Conservation (phyloP, 2,888 invertebrate species). For the Tholera decimalis region DNA sequence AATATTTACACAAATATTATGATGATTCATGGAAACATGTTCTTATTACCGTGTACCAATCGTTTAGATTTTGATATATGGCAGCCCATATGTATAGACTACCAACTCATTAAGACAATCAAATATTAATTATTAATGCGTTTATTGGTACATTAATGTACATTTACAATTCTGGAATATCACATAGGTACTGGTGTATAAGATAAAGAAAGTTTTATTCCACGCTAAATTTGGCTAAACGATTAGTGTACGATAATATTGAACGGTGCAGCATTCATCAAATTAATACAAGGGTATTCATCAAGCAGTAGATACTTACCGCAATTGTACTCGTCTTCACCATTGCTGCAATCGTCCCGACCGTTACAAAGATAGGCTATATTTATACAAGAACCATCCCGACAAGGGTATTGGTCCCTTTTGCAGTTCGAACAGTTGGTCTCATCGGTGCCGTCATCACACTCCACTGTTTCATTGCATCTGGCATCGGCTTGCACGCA, state of each 20-base stretch:
- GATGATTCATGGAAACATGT: conserved; percentile 21
- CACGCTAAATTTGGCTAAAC: not conserved
- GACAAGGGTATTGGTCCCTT: conserved; percentile 90
- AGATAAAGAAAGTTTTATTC: not conserved
- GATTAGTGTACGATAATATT: conserved; percentile 31
- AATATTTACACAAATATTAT: conserved; percentile 42
- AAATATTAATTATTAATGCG: not conserved
- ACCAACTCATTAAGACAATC: not conserved
- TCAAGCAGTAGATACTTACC: conserved; percentile 78
- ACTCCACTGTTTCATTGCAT: conserved; percentile 90
- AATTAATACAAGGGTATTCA: conserved; percentile 24
- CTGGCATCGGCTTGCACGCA: conserved; percentile 90
- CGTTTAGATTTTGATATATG: not conserved
- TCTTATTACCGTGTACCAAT: conserved; percentile 33
- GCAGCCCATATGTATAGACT: no score
- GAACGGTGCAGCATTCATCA: conserved; percentile 55
- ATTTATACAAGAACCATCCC: conserved; percentile 93
- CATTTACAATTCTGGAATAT: not conserved
- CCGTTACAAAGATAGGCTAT: conserved; percentile 93
- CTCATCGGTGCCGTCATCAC: conserved; percentile 89
- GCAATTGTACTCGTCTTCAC: conserved; percentile 92
- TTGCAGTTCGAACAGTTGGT: conserved; percentile 84
- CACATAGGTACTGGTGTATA: not conserved
- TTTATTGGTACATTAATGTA: not conserved
- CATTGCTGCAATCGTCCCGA: conserved; percentile 90